These are phyloP conservation scores for Sphenodon punctatus DNA, from an alignment of 2,797 vertebrate species.

Conservation along the genomic window DNA sequence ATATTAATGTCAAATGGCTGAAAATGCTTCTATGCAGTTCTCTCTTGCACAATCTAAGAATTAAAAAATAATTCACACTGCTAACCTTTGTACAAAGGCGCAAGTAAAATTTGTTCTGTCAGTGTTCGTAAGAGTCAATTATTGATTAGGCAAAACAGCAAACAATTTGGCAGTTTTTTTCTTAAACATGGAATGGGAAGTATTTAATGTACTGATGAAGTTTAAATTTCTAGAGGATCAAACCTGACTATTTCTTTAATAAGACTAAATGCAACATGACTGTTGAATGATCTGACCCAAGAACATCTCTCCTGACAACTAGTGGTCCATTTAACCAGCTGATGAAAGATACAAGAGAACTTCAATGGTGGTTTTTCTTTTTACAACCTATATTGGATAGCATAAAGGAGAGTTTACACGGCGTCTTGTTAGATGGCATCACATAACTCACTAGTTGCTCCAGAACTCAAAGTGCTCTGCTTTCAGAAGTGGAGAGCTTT, in stretches of 20 bases:
- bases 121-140: constrained; percentile 59
- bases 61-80: constrained; percentile 68
- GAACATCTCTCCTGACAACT: constrained; percentile 72
- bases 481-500: too few species aligned
- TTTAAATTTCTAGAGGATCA: constrained; percentile 64
- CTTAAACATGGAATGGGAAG: constrained; percentile 70
- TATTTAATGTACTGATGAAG: constrained; percentile 72
- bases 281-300: constrained; percentile 73
- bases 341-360: constrained; percentile 53
- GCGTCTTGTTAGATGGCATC: constrained; percentile 68
- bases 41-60: constrained; percentile 68
- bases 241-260: constrained; percentile 77
- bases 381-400: constrained; percentile 59
- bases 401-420: constrained; percentile 57
- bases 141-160: constrained; percentile 64
- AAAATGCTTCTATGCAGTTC: constrained; percentile 77
- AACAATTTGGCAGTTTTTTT: constrained; percentile 76
- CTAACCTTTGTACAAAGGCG: constrained; percentile 69
- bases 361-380: too few species aligned
- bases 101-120: constrained; percentile 60
- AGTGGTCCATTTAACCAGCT: constrained; percentile 77
- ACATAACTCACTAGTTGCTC: constrained; percentile 51
- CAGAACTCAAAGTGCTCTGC: too few species aligned
- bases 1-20: constrained; percentile 63
- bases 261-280: constrained; percentile 66